These are phyloP conservation scores for Loris lydekkerianus DNA, from an alignment of 2,797 vertebrate species.

Conservation along the genomic window DNA sequence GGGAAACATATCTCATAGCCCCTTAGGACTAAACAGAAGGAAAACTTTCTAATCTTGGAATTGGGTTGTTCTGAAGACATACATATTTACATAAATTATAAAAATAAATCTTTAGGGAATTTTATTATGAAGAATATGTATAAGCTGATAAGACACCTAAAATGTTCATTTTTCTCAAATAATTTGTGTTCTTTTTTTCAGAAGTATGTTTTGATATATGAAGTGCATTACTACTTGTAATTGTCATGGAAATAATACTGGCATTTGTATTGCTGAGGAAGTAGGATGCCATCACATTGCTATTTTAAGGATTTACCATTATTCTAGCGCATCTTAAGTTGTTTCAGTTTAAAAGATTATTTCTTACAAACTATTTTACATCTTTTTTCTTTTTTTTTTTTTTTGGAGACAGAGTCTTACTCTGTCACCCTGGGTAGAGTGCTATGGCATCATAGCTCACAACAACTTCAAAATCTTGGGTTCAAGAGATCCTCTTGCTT, in stretches of 20 bases:
- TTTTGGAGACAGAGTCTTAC: background rate
- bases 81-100: slow-evolving; percentile 53
- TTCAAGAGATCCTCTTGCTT: no score
- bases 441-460: no score
- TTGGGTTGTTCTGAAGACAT: slow-evolving; percentile 39
- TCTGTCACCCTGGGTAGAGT: no score
- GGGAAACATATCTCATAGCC: background rate
- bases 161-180: slow-evolving; percentile 58
- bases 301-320: slow-evolving; percentile 11
- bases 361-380: slow-evolving; percentile 20
- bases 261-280: slow-evolving; percentile 39
- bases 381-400: background rate
- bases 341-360: slow-evolving; percentile 28
- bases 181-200: slow-evolving; percentile 40
- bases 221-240: slow-evolving; percentile 24
- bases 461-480: no score
- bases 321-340: slow-evolving; percentile 45
- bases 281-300: background rate
- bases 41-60: slow-evolving; percentile 64
- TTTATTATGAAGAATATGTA: slow-evolving; percentile 42
- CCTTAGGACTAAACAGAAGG: slow-evolving; percentile 44
- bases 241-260: background rate
- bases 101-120: slow-evolving; percentile 36
- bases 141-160: background rate
- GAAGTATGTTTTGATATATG: background rate